A percentile compares a stretch with the other conserved stretches of the same genome.
These are phyloP conservation scores for Bombus waltoni DNA, from an alignment of 1,140 invertebrate species.

Conservation along the genomic window DNA sequence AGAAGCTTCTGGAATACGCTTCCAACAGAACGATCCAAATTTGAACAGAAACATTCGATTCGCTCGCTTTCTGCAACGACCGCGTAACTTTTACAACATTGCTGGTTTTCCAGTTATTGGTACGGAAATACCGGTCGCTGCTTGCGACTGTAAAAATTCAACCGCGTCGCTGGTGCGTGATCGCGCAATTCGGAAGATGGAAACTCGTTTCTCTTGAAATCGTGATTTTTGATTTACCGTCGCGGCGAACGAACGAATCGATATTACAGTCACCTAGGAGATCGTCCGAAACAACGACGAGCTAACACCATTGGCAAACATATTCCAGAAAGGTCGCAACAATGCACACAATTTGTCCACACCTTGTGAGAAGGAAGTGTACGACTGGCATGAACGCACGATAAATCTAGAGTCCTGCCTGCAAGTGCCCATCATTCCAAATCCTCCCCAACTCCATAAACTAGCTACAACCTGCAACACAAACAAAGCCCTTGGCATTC, in stretches of 20 bases:
- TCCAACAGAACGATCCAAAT: not conserved
- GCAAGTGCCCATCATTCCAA: conserved; percentile 4
- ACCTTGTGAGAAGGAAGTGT: not conserved
- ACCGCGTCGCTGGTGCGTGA: no score
- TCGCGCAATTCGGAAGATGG: no score
- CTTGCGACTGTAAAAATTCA: no score
- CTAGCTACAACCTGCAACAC: not conserved
- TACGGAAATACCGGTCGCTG: no score
- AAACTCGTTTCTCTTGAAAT: no score
- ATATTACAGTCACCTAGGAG: not conserved
- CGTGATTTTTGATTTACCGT: no score
- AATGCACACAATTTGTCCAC: conserved; percentile 1
- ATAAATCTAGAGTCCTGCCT: not conserved
- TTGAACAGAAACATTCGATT: not conserved
- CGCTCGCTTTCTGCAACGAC: no score
- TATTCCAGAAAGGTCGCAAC: not conserved
- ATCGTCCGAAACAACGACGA: not conserved
- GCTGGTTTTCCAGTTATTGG: no score
- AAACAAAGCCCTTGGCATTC: not conserved
- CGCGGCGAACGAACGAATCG: no score
- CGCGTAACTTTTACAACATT: no score
- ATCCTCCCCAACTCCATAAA: not conserved
- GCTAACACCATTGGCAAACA: not conserved
- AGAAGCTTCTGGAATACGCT: not conserved
- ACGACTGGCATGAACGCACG: not conserved